Percentiles rank a stretch among this genome's conserved stretches.
phyloP scores from a whole-genome alignment of 2,797 vertebrate genomes.

The Masticophis lateralis region DNA sequence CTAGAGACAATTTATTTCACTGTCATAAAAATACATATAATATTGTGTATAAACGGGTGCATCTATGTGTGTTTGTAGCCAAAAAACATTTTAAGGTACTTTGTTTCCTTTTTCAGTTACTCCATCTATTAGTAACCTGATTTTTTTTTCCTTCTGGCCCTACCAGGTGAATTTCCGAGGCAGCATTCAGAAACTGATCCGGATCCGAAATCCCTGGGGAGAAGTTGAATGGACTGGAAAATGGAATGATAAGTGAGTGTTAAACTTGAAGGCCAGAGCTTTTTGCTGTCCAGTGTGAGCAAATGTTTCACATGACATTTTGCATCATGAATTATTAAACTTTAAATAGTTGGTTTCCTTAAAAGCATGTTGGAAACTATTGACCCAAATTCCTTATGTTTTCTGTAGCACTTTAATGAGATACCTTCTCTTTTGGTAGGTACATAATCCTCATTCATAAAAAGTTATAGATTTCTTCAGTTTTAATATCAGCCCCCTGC shows the following conservation, averaged over 20 bases:
- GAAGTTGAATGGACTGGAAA: constrained; percentile 87
- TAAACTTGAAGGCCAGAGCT: neutral
- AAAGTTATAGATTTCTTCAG: neutral
- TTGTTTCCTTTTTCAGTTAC: neutral
- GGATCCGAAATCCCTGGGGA: constrained; percentile 87
- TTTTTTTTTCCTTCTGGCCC: neutral
- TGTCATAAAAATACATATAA: neutral
- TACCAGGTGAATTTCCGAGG: constrained; percentile 79
- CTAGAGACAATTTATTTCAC: neutral
- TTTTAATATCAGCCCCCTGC: neutral
- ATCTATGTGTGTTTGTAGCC: neutral
- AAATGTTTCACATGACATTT: neutral
- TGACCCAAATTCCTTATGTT: neutral
- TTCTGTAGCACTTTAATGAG: neutral
- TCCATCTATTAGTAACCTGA: neutral
- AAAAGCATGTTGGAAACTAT: neutral
- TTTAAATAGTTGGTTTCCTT: neutral
- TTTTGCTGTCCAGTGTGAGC: neutral
- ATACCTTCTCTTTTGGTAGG: neutral
- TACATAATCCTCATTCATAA: neutral
- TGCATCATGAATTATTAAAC: neutral
- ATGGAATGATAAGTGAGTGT: constrained; percentile 83
- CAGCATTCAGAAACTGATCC: constrained; percentile 75
- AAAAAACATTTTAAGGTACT: neutral
- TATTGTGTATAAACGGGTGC: neutral